Evolutionary conservation across 2,797 vertebrate species (phyloP), one percentile per base, ranked within the genome.

Genomic region (Sebastes hubbsi): DNA sequence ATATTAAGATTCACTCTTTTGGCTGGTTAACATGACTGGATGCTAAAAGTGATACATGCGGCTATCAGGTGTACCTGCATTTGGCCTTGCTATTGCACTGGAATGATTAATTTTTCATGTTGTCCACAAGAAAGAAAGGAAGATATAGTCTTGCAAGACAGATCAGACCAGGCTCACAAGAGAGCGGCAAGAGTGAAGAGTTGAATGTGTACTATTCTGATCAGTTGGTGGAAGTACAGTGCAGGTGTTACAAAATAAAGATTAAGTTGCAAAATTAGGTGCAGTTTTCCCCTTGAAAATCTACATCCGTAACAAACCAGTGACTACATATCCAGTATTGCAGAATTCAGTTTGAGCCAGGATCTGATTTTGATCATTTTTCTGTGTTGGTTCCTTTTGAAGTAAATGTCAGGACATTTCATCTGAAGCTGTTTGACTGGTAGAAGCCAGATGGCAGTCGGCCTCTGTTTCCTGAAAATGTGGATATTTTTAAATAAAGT

Each of bases 401-500:
- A 36, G 2, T 16, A 5, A 55, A 55, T 2, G 1, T 16, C 42
- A 10, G 16, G 25, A 52, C 8, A 3, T 73, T 59, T 25, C 18
- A 49, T 65, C 6, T 61, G 60, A 36, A 22, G 65, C 24, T 52
- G 75, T 85, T 80, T 69, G 34, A 59, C 49, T 7, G 42, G 82
- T 46, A 74, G 60, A 56, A 78, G 74, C 78, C 82, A 89, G 87
- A 71, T 84, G 79, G 73, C 67, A 72, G 60, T 70, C 75, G 3
- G 24, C 64, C 14, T 72, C 75, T 25, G 36, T 52, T 62, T 30
- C 38, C 69, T 67, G 6, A 71, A 70, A 75, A 13, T 65, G 34
- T 42, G 52, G 78, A n/a, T 90, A 74, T 85, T 90, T 89, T 81
- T 81, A 87, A 84, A 87, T 75, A 67, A 87, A 77, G 83, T 80